Conservation (phyloP, 2,113 vertebrate species). For the Caracal caracal region DNA sequence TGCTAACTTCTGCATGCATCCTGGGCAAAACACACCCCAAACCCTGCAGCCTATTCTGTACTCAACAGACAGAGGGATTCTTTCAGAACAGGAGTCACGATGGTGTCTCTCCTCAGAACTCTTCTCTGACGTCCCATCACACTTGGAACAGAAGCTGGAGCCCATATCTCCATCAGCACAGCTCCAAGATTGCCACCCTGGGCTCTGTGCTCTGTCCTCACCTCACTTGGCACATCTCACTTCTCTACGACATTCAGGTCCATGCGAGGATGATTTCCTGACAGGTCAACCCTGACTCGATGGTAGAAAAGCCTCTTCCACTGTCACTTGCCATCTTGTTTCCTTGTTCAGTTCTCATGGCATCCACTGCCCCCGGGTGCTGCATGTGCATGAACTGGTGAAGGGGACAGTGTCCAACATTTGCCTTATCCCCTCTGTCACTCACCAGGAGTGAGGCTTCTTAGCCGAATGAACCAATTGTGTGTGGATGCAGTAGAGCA, state of each 20-base stretch:
- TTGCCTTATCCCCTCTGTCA: not conserved
- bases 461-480: fast-evolving
- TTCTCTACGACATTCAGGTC: fast-evolving
- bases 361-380: fast-evolving
- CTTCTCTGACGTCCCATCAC: not conserved
- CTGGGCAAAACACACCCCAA: fast-evolving
- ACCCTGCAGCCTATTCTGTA: not conserved
- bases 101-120: not conserved
- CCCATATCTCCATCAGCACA: not conserved
- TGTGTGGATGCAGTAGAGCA: not conserved
- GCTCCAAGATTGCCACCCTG: fast-evolving
- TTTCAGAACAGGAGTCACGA: not conserved
- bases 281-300: fast-evolving
- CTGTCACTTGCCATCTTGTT: fast-evolving
- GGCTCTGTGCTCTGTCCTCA: not conserved
- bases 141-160: not conserved
- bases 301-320: fast-evolving
- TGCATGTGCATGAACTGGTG: fast-evolving
- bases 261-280: fast-evolving
- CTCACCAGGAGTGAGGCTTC: not conserved
- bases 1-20: not conserved
- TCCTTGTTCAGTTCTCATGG: too few species aligned
- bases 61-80: not conserved
- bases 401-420: fast-evolving
- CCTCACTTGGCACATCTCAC: not conserved